A percentile compares a stretch with the other conserved stretches of the same genome.
phyloP scores from a whole-genome alignment of 2,888 invertebrate species.

The Idaea dimidiata region DNA sequence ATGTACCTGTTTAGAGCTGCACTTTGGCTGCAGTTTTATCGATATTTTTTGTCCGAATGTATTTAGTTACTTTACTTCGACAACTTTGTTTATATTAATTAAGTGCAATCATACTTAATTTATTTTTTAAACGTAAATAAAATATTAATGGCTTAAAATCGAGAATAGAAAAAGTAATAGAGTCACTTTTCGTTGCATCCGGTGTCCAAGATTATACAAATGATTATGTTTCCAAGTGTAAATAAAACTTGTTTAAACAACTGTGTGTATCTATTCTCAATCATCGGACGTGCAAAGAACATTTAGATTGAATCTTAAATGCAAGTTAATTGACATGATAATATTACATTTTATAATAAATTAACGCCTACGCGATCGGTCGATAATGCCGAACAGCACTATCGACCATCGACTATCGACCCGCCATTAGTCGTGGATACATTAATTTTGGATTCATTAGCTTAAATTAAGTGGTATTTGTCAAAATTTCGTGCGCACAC shows the following conservation, averaged over 20 bases:
- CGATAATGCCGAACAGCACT: constrained; percentile 42
- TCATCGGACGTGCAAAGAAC: constrained; percentile 14
- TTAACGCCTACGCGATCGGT: constrained; percentile 38
- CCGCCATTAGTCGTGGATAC: constrained; percentile 60
- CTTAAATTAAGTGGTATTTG: constrained; percentile 79
- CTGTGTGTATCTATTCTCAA: constrained; percentile 3
- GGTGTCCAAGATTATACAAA: constrained; percentile 2
- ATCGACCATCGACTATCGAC: constrained; percentile 21
- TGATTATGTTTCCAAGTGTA: constrained; percentile 7
- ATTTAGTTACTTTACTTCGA: background rate
- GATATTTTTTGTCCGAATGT: constrained; percentile 12
- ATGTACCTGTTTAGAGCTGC: constrained; percentile 54
- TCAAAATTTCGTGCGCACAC: constrained; percentile 68
- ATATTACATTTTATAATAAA: constrained; percentile 43
- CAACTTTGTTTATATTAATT: background rate
- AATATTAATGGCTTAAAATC: constrained; percentile 3
- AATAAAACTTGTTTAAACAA: constrained; percentile 3
- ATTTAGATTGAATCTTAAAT: constrained; percentile 29
- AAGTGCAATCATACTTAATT: background rate
- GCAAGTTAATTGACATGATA: constrained; percentile 33
- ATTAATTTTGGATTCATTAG: constrained; percentile 75
- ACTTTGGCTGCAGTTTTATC: constrained; percentile 18
- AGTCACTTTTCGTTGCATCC: constrained; percentile 5
- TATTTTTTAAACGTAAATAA: constrained; percentile 11
- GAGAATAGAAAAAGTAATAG: background rate